A percentile compares a stretch with the other conserved stretches of the same genome.
phyloP scores from a whole-genome alignment of 1,140 invertebrate genomes.

The Procambarus clarkii region DNA sequence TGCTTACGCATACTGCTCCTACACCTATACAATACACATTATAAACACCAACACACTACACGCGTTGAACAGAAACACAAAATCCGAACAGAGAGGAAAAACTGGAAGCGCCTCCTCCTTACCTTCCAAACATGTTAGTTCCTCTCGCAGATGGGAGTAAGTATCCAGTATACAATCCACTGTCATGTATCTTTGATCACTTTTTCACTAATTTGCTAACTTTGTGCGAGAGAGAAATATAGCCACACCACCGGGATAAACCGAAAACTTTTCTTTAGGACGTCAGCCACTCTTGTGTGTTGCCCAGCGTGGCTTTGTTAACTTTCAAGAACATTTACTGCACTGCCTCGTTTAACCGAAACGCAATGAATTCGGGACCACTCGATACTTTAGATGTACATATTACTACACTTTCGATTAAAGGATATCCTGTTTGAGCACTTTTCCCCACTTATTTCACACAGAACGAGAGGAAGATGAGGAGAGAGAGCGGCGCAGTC shows the following conservation, averaged over 20 bases:
- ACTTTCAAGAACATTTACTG: constrained; percentile 35
- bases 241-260: constrained; percentile 13
- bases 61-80: no score
- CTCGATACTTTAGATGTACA: constrained; percentile 37
- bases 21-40: no score
- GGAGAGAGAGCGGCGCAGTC: constrained; percentile 52
- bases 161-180: constrained; percentile 42
- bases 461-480: constrained; percentile 32
- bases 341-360: constrained; percentile 29
- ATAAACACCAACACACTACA: no score
- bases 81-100: no score
- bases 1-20: no score
- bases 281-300: constrained; percentile 12
- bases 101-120: background rate
- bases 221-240: constrained; percentile 18
- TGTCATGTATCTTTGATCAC: constrained; percentile 43
- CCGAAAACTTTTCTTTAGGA: background rate
- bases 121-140: constrained; percentile 15
- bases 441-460: constrained; percentile 34
- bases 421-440: constrained; percentile 31
- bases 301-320: constrained; percentile 29
- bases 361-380: background rate
- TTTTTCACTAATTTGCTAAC: background rate
- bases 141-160: background rate
- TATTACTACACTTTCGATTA: constrained; percentile 13